Conservation (phyloP, 2,797 vertebrate genomes). For the Lutjanus campechanus region DNA sequence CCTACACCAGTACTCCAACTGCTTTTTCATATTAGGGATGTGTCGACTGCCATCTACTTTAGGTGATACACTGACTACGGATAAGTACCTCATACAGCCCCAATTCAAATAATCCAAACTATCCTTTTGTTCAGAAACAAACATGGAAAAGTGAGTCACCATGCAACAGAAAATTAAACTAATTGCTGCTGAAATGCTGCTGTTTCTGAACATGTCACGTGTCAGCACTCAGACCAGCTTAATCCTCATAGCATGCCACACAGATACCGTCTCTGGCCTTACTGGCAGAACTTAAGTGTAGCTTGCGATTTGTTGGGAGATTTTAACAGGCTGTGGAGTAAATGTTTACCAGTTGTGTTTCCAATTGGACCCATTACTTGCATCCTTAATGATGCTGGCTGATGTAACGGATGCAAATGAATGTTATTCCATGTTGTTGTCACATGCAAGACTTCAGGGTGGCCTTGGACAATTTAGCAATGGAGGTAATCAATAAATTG, state of each 20-base stretch:
- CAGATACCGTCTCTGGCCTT: not conserved
- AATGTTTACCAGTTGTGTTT: constrained; percentile 54
- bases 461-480: constrained; percentile 24
- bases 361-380: constrained; percentile 31
- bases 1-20: too few species aligned
- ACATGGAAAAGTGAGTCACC: not conserved
- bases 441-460: constrained; percentile 44
- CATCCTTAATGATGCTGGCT: constrained; percentile 43
- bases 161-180: constrained; percentile 13
- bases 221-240: not conserved
- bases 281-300: constrained; percentile 5
- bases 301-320: constrained; percentile 30
- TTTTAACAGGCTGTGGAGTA: constrained; percentile 43
- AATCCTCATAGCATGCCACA: not conserved
- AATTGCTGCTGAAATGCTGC: not conserved
- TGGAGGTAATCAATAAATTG: constrained; percentile 35
- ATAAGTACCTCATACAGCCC: too few species aligned
- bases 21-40: too few species aligned
- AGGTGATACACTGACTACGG: too few species aligned
- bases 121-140: not conserved
- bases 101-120: too few species aligned
- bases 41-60: too few species aligned
- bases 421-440: constrained; percentile 34
- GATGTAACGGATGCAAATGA: constrained; percentile 24
- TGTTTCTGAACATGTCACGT: constrained; percentile 9